A percentile compares a stretch with the other conserved stretches of the same genome.
Conservation (phyloP, 2,797 vertebrate genomes). For the Acomys russatus region DNA sequence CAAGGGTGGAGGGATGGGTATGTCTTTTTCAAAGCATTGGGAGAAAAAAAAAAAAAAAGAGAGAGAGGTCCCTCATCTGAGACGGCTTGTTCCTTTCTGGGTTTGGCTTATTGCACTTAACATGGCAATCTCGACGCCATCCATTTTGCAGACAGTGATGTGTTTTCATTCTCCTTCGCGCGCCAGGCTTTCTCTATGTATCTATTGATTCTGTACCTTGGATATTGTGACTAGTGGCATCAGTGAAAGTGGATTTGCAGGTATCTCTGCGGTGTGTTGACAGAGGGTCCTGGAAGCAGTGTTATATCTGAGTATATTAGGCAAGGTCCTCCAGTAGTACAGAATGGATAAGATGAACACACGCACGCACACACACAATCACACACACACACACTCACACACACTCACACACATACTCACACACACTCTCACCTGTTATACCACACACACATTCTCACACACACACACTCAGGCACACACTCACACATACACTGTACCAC, state of each 20-base stretch:
- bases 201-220: neutral
- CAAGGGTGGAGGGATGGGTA: neutral
- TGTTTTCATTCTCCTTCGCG: neutral
- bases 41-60: neutral
- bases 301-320: neutral
- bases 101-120: slow-evolving; percentile 17
- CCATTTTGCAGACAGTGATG: neutral
- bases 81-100: neutral
- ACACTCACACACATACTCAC: neutral
- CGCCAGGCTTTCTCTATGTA: neutral
- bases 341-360: neutral
- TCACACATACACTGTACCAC: neutral
- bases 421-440: neutral
- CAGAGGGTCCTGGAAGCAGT: neutral
- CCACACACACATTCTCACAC: neutral
- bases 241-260: neutral
- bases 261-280: neutral
- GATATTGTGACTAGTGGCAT: neutral
- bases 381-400: neutral
- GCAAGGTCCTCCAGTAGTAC: neutral
- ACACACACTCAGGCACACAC: neutral
- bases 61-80: rapidly evolving
- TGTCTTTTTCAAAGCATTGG: neutral
- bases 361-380: neutral
- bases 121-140: neutral